Evolutionary conservation across 2,113 vertebrate genomes (phyloP).

Genomic region (Cheirogaleus medius): DNA sequence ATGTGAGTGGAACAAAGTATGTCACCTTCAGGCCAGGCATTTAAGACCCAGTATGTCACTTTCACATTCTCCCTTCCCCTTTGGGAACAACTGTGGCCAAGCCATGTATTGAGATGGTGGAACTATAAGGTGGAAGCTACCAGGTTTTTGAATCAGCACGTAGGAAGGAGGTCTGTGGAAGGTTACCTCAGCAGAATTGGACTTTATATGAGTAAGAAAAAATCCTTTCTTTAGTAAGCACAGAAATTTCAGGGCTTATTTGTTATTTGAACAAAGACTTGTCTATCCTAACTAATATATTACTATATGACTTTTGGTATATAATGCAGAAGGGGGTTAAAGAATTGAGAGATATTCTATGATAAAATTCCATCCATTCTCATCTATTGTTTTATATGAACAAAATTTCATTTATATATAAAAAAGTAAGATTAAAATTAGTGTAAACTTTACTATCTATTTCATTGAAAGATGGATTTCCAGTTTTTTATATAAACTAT

Average conservation of each 20-base stretch:
- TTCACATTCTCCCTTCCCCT: neutral
- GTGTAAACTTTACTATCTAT: neutral
- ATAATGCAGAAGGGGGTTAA: neutral
- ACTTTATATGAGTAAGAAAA: accelerated
- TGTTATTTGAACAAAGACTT: neutral
- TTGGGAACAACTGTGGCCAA: neutral
- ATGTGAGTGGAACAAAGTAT: neutral
- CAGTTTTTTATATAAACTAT: neutral
- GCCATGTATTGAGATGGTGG: neutral
- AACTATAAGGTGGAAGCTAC: neutral
- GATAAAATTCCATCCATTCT: neutral
- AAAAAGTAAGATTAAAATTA: neutral
- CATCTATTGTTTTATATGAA: neutral
- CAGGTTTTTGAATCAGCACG: accelerated
- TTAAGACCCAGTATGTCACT: neutral
- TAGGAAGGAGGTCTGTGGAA: neutral
- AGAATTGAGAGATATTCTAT: neutral
- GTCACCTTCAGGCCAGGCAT: neutral
- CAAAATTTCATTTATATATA: neutral
- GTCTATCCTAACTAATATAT: neutral
- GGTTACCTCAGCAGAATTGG: accelerated
- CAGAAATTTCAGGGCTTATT: neutral
- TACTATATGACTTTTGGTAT: neutral
- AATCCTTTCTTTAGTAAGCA: neutral
- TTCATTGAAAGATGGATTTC: neutral